Conservation (phyloP, 2,888 invertebrate species). For the Aplocera efformata region DNA sequence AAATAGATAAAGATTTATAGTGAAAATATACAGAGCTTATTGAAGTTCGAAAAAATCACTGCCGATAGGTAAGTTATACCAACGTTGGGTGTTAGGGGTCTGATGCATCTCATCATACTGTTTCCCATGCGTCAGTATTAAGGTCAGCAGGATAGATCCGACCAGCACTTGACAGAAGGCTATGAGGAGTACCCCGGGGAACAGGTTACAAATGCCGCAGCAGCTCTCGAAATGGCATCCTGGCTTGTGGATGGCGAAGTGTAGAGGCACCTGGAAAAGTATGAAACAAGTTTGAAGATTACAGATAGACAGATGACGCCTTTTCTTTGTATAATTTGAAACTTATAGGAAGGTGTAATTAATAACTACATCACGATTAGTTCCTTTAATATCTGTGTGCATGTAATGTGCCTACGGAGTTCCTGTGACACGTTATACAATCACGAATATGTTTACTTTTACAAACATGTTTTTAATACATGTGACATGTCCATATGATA, state of each 20-base stretch:
- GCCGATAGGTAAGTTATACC: too few relatives aligned
- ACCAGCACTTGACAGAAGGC: slow-evolving; percentile 64
- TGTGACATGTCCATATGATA: too few relatives aligned
- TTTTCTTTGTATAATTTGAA: neutral
- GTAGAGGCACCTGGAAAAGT: slow-evolving; percentile 43
- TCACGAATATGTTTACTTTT: too few relatives aligned
- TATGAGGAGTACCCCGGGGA: slow-evolving; percentile 67
- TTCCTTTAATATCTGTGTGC: too few relatives aligned
- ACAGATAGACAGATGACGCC: neutral
- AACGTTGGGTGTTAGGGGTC: slow-evolving; percentile 51
- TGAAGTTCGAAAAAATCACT: too few relatives aligned
- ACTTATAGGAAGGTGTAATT: too few relatives aligned
- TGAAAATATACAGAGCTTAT: too few relatives aligned
- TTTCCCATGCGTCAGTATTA: slow-evolving; percentile 56
- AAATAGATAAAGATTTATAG: too few relatives aligned
- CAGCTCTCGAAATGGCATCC: slow-evolving; percentile 71
- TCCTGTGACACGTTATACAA: too few relatives aligned
- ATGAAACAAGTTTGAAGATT: neutral
- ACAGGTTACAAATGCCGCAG: slow-evolving; percentile 69
- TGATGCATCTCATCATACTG: slow-evolving; percentile 67
- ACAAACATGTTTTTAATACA: too few relatives aligned
- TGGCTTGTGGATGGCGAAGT: slow-evolving; percentile 61
- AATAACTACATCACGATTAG: too few relatives aligned
- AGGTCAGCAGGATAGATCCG: slow-evolving; percentile 58
- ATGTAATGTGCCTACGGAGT: too few relatives aligned